Evolutionary conservation across 1,140 invertebrate species (phyloP).

Genomic region (Parapsyche elsis): DNA sequence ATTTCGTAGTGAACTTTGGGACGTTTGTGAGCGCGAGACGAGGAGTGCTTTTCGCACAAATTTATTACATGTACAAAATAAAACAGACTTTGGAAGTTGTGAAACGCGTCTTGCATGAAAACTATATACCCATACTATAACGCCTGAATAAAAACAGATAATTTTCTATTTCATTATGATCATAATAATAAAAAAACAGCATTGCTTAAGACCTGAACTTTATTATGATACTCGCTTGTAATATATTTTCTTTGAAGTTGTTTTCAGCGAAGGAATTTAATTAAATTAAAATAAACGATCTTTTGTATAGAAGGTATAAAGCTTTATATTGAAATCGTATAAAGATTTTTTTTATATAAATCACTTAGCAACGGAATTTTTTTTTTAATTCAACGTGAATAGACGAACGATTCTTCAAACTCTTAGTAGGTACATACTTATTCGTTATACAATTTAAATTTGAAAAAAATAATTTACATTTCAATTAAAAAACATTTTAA

Average conservation of each 20-base stretch:
- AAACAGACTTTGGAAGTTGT: background rate
- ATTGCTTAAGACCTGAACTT: background rate
- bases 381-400: no score
- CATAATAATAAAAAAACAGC: background rate
- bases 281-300: slow-evolving; percentile 3
- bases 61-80: slow-evolving; percentile 9
- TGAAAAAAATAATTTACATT: no score
- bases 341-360: background rate
- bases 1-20: background rate
- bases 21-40: background rate
- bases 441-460: no score
- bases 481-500: no score
- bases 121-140: background rate
- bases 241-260: slow-evolving; percentile 13
- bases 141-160: background rate
- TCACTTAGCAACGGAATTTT: background rate
- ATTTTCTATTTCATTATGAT: background rate
- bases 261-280: slow-evolving; percentile 17
- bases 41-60: slow-evolving; percentile 2
- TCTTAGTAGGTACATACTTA: no score
- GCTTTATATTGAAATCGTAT: background rate
- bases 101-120: background rate
- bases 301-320: background rate
- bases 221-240: background rate
- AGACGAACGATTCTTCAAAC: no score